These are phyloP conservation scores for Gallinago jamesoni DNA, from an alignment of 2,113 vertebrate species.

Conservation along the genomic window DNA sequence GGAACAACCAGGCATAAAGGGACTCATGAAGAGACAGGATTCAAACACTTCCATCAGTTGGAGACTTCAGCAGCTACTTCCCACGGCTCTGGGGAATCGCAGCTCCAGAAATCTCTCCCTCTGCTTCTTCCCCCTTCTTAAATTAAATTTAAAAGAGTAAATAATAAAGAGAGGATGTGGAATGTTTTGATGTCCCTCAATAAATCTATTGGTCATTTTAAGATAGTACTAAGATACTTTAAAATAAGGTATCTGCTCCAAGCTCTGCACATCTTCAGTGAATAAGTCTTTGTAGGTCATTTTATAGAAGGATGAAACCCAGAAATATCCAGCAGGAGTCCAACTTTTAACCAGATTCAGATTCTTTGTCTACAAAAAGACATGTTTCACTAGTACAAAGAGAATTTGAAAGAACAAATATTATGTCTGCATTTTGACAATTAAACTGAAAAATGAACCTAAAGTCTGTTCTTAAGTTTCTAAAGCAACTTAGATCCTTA, in stretches of 20 bases:
- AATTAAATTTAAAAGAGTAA: slow-evolving; percentile 64
- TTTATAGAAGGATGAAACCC: neutral
- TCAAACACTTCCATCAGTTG: neutral
- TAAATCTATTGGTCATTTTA: slow-evolving; percentile 51
- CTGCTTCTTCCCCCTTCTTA: slow-evolving; percentile 8
- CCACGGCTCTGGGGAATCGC: slow-evolving; percentile 5
- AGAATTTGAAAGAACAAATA: neutral
- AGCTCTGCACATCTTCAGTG: neutral
- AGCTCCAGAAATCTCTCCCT: slow-evolving; percentile 25
- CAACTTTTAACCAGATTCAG: neutral
- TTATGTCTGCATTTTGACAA: neutral
- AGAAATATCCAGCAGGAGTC: neutral
- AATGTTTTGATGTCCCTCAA: slow-evolving; percentile 28
- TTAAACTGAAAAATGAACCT: neutral
- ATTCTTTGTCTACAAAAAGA: neutral
- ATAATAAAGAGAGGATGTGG: slow-evolving; percentile 58
- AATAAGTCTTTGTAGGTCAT: neutral
- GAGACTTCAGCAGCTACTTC: slow-evolving; percentile 25
- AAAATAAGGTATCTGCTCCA: slow-evolving; percentile 30
- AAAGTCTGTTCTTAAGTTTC: neutral
- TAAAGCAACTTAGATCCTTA: neutral
- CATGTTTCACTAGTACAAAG: neutral
- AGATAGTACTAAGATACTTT: slow-evolving; percentile 50
- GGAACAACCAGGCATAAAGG: neutral
- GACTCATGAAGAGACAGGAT: neutral